Evolutionary conservation across 2,113 vertebrate species (phyloP), one percentile per base, ranked within the genome.

Genomic region (Sylvilagus bachmani): DNA sequence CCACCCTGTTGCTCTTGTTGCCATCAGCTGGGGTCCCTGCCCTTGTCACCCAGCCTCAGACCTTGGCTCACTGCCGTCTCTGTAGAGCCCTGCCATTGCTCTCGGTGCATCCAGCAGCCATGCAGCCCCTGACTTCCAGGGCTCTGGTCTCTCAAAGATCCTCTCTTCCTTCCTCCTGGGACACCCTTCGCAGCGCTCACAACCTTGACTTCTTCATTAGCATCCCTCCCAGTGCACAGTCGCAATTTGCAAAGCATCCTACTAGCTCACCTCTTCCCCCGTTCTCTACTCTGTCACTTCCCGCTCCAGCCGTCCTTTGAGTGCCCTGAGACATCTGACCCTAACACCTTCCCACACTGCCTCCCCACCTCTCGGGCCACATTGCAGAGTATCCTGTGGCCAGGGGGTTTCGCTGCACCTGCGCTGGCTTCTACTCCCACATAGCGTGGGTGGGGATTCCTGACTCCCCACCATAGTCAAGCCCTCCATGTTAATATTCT

Each of bases 1-100:
- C 0, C 0, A 0, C 13, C 13, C 36, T 27, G 1, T 1, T 1
- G 36, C 29, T 71, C 21, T 71, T 38, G 31, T 38, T 0, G 27
- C 17, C 5, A 1, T 38, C 73, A 4, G 66, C 78, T 75, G 11
- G 25, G 64, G 24, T 16, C 58, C 10, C 5, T 3, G 19, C 36
- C 38, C 89, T 58, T 21, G 1, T n/a, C 12, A 16, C 27, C 38
- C 5, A 1, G 17, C 58, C 17, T 53, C 27, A 31, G 61, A 27
- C 4, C 6, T 6, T 8, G 36, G 31, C 44, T 84, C 49, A 4
- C 12, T 22, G 12, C 13, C 80, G 4, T 25, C 79, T 38, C 31
- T 25, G 36, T 38, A 21, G 24, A 12, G 21, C 29, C 13, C 8
- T 13, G 14, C n/a, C 22, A 0, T n/a, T 1, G 1, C 55, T 69